Conservation (phyloP, 2,888 invertebrate genomes). For the Lycaena phlaeas region DNA sequence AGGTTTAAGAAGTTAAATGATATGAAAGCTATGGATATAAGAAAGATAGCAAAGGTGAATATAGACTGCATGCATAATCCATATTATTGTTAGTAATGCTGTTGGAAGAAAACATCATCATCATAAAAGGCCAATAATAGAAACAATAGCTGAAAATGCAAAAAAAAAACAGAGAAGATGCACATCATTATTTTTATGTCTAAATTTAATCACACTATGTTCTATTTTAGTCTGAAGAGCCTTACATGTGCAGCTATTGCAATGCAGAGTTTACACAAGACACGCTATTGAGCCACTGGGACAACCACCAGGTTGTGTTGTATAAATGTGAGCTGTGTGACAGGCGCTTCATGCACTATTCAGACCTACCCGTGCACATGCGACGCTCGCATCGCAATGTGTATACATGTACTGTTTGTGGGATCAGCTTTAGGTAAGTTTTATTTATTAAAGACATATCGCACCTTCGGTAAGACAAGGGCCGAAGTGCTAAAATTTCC, state of each 20-base stretch:
- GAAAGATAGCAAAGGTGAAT: background rate
- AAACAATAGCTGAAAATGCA: no score
- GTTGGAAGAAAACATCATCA: no score
- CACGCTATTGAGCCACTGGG: constrained; percentile 22
- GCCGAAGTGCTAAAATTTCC: no score
- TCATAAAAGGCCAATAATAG: no score
- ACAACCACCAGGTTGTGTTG: constrained; percentile 16
- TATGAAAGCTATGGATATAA: constrained; percentile 4
- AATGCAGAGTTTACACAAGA: background rate
- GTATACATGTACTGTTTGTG: constrained; percentile 26
- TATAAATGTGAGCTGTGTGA: constrained; percentile 28
- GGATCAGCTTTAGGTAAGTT: background rate
- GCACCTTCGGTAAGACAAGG: no score
- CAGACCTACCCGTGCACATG: constrained; percentile 23
- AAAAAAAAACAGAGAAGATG: background rate
- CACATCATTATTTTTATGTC: background rate
- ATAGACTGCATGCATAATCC: background rate
- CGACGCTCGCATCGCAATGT: constrained; percentile 23
- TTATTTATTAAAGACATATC: background rate
- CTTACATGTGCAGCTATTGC: constrained; percentile 1
- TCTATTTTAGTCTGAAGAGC: background rate
- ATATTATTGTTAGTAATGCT: no score
- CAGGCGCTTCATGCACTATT: constrained; percentile 18
- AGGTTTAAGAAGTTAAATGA: background rate
- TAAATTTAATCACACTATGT: background rate